These are phyloP conservation scores for Chesias legatella DNA, from an alignment of 2,888 invertebrate species.

Conservation along the genomic window DNA sequence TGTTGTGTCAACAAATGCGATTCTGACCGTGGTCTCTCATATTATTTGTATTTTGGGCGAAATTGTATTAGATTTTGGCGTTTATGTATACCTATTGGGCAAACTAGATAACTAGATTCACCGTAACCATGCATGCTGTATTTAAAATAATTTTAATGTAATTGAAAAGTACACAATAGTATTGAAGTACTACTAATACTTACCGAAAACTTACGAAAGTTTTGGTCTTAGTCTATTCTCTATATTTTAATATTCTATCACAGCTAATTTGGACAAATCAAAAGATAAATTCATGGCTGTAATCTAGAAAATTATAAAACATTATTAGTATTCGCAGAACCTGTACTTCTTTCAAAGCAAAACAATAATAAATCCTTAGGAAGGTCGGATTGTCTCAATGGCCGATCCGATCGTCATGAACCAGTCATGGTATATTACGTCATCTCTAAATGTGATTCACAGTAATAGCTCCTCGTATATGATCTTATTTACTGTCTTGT, in stretches of 20 bases:
- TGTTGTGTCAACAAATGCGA: slow-evolving; percentile 28
- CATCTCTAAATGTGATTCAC: slow-evolving; percentile 16
- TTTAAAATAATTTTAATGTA: no score
- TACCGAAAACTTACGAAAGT: no score
- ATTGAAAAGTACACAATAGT: no score
- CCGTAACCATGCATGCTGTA: no score
- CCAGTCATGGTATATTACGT: slow-evolving; percentile 26
- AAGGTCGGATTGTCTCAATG: slow-evolving; percentile 6
- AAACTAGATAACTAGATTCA: no score
- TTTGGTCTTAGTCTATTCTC: no score
- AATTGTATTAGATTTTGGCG: not conserved
- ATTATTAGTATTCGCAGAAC: no score
- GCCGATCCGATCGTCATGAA: slow-evolving; percentile 19
- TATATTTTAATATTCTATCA: no score
- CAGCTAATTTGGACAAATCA: slow-evolving; percentile 5
- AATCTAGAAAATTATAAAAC: no score
- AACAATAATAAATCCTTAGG: slow-evolving; percentile 3
- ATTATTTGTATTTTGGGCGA: slow-evolving; percentile 4
- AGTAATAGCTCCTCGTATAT: slow-evolving; percentile 16
- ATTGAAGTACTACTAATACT: no score
- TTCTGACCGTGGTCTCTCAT: slow-evolving; percentile 2
- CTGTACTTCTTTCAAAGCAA: no score
- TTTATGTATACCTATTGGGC: not conserved
- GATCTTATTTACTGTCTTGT: slow-evolving; percentile 22
- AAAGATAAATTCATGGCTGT: not conserved